Percentiles rank a stretch among this genome's conserved stretches.
These are phyloP conservation scores for Pseudomyrmex cubaensis DNA, from an alignment of 1,140 invertebrate genomes.

Conservation along the genomic window DNA sequence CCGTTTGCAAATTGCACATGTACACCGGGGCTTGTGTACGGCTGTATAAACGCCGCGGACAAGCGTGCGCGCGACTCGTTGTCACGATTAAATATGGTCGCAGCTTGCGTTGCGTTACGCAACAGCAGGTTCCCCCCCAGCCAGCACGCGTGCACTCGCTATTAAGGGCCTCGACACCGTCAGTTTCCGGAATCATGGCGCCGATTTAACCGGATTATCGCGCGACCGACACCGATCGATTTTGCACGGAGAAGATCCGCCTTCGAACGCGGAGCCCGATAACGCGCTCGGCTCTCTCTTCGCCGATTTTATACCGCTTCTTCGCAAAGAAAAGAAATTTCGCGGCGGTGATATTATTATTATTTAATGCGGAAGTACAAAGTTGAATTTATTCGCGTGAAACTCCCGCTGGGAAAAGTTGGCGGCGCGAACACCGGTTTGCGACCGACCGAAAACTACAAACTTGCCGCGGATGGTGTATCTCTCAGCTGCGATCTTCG, in stretches of 20 bases:
- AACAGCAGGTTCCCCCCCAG: conserved; percentile 15
- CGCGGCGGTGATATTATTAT: conserved; percentile 45
- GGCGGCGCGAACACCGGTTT: conserved; percentile 10
- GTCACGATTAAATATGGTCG: conserved; percentile 48
- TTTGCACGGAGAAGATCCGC: background rate
- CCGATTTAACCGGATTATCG: conserved; percentile 41
- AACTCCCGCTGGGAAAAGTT: conserved; percentile 46
- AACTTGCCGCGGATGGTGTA: conserved; percentile 42
- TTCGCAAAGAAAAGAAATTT: conserved; percentile 33
- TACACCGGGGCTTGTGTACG: conserved; percentile 22
- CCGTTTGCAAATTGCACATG: conserved; percentile 71
- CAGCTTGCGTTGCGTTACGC: conserved; percentile 53
- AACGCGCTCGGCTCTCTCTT: background rate
- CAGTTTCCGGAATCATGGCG: conserved; percentile 48
- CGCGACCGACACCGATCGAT: conserved; percentile 19
- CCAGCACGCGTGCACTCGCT: background rate
- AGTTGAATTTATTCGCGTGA: conserved; percentile 56
- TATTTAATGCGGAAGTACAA: conserved; percentile 46
- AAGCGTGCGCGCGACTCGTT: conserved; percentile 43
- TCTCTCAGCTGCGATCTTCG: conserved; percentile 48
- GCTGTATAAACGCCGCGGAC: conserved; percentile 61
- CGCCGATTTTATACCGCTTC: conserved; percentile 26
- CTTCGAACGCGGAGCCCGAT: background rate
- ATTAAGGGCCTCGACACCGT: conserved; percentile 28
- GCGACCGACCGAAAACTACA: conserved; percentile 31